Conservation (phyloP, 2,113 vertebrate species). For the Ptilonorhynchus violaceus region DNA sequence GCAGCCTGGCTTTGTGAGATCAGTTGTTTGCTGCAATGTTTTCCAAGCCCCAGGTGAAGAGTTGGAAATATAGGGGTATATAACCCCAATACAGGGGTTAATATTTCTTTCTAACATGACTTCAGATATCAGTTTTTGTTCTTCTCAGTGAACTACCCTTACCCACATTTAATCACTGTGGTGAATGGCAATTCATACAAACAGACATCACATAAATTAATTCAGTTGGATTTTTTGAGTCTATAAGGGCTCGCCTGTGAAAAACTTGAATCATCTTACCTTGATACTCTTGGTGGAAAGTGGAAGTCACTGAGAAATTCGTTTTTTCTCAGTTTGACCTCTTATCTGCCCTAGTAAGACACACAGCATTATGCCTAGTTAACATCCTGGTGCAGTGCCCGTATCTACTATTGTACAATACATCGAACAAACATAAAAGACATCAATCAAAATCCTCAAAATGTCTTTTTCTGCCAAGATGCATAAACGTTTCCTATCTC, state of each 20-base stretch:
- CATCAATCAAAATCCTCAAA: slow-evolving; percentile 75
- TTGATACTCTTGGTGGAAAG: neutral
- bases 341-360: neutral
- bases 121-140: neutral
- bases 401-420: slow-evolving; percentile 50
- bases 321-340: neutral
- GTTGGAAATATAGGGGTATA: neutral
- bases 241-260: neutral
- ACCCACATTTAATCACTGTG: neutral
- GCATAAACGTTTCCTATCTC: slow-evolving; percentile 73
- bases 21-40: slow-evolving; percentile 15
- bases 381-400: slow-evolving; percentile 39
- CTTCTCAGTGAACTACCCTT: neutral
- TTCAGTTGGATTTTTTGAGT: neutral
- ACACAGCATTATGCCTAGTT: neutral
- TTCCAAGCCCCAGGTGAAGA: slow-evolving; percentile 13
- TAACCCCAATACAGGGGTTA: neutral
- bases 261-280: neutral
- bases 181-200: neutral
- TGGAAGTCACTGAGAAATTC: neutral
- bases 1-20: slow-evolving; percentile 14
- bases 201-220: neutral
- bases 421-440: slow-evolving; percentile 63
- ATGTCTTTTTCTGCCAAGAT: slow-evolving; percentile 75
- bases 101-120: neutral